phyloP scores from a whole-genome alignment of 2,888 invertebrate genomes.

The Cremastinae sp. region DNA sequence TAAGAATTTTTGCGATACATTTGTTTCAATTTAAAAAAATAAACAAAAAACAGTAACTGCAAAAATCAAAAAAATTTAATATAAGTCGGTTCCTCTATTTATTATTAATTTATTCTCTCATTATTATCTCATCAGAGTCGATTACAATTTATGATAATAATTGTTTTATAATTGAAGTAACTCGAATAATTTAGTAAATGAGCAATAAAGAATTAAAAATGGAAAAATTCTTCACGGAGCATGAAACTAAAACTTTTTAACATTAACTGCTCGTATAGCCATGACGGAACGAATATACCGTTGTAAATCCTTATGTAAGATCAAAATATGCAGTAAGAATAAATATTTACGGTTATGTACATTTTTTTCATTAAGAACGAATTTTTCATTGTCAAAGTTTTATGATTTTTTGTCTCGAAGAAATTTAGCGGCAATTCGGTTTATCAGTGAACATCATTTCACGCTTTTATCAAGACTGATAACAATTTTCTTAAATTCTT shows the following conservation, averaged over 20 bases:
- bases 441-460: background rate
- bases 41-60: too few species aligned
- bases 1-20: too few species aligned
- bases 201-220: constrained; percentile 1
- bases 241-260: constrained; percentile 51
- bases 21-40: too few species aligned
- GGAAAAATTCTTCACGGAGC: constrained; percentile 28
- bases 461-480: constrained; percentile 17
- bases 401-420: constrained; percentile 21
- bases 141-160: too few species aligned
- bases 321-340: constrained; percentile 7
- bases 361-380: constrained; percentile 11
- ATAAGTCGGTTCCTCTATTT: too few species aligned
- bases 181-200: background rate
- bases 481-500: background rate
- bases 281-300: constrained; percentile 54
- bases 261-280: constrained; percentile 46
- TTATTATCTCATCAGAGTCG: too few species aligned
- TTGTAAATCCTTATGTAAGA: constrained; percentile 27
- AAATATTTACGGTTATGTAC: constrained; percentile 27
- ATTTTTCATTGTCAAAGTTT: constrained; percentile 25
- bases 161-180: background rate
- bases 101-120: too few species aligned
- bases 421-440: background rate
- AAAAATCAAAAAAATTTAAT: too few species aligned